Percentiles rank a stretch among this genome's conserved stretches.
phyloP scores from a whole-genome alignment of 2,888 invertebrate genomes.

The Idaea straminata region DNA sequence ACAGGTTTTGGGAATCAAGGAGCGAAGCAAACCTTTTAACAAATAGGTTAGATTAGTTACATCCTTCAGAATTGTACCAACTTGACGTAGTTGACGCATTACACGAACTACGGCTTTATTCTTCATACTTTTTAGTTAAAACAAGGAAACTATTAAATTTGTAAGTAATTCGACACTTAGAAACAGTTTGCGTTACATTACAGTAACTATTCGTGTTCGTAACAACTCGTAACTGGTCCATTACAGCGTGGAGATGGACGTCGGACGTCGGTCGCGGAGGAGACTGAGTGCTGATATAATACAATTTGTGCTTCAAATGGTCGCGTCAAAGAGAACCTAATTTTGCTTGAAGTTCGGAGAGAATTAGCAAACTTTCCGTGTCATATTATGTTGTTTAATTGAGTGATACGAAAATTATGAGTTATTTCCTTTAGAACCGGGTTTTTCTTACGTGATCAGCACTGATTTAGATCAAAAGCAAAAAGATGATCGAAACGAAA shows the following conservation, averaged over 20 bases:
- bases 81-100: no score
- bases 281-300: slow-evolving; percentile 44
- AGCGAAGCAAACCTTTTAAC: no score
- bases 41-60: no score
- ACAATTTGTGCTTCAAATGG: slow-evolving; percentile 54
- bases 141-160: not conserved
- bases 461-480: no score
- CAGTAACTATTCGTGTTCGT: not conserved
- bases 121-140: not conserved
- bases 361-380: not conserved
- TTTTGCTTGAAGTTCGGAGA: not conserved
- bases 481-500: no score
- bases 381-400: not conserved
- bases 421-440: not conserved
- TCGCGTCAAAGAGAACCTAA: slow-evolving; percentile 39
- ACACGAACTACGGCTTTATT: no score
- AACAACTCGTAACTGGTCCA: slow-evolving; percentile 17
- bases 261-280: slow-evolving; percentile 8
- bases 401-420: not conserved
- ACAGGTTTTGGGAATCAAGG: no score
- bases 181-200: slow-evolving; percentile 23
- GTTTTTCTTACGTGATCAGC: not conserved
- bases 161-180: slow-evolving; percentile 18
- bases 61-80: no score
- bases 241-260: slow-evolving; percentile 11